A percentile compares a stretch with the other conserved stretches of the same genome.
Evolutionary conservation across 2,113 vertebrate genomes (phyloP).

Genomic region (Galemys pyrenaicus): DNA sequence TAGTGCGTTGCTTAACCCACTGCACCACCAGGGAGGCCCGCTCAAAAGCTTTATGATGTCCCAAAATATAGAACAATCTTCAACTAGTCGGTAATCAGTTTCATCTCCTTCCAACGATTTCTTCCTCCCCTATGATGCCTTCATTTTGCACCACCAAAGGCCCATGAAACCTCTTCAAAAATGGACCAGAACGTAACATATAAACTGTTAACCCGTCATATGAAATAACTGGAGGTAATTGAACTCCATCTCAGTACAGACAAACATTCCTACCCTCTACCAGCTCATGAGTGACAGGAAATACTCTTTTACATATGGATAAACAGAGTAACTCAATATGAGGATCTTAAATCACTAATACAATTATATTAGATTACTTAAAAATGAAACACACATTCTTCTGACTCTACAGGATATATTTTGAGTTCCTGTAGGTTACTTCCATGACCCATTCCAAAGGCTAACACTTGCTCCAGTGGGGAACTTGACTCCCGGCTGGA

Average conservation of each 20-base stretch:
- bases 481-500: background rate
- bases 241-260: background rate
- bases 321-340: background rate
- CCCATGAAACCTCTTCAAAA: background rate
- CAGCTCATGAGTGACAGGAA: background rate
- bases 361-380: background rate
- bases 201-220: background rate
- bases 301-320: background rate
- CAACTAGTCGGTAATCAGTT: background rate
- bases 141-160: background rate
- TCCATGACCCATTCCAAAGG: background rate
- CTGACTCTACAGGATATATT: background rate
- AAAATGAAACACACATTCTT: conserved; percentile 21
- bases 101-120: conserved; percentile 6
- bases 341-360: conserved; percentile 46
- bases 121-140: background rate
- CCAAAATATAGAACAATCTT: conserved; percentile 52
- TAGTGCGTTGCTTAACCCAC: no score
- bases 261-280: background rate
- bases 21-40: no score
- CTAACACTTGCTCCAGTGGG: background rate
- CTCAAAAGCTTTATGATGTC: conserved; percentile 43
- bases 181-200: background rate
- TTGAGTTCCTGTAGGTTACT: background rate
- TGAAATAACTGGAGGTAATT: background rate